Evolutionary conservation across 2,797 vertebrate species (phyloP), one percentile per base, ranked within the genome.

Genomic region (Myiothlypis coronata): DNA sequence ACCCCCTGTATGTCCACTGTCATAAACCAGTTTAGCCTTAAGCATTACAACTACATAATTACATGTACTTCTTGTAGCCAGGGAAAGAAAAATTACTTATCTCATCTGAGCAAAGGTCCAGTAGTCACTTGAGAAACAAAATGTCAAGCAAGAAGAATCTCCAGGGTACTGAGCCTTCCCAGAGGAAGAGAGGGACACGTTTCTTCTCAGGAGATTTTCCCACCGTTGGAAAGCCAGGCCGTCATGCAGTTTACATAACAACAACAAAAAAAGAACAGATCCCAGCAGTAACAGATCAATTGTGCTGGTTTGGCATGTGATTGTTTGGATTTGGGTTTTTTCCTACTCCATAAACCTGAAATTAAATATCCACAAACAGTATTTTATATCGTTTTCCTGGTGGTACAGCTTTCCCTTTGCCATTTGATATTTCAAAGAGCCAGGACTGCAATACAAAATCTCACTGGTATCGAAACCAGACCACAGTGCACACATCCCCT

Each of bases 131-230:
- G 75, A 96, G 95, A 86, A 97, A 91, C 74, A 95, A 94, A 96
- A 96, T 92, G 97, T 97, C 95, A 93, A 83, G 81, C 39, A 92
- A 90, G 93, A 95, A 86, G 91, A 71, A 65, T 90, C 91, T 96
- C 93, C 94, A 95, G 96, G 94, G 56, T 87, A 93, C 83, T 46
- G 77, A 94, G 68, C 94, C 96, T 95, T 98, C 97, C 97, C 97
- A 97, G 94, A 97, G 97, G 97, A 97, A 97, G 86, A 5, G 2
- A 95, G 75, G 90, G 77, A 96, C 92, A 93, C 93, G 86, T 89
- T 90, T 94, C 81, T 93, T 82, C 84, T 97, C 91, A 94, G 93
- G 89, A 97, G 93, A 94, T 96, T 97, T 98, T 98, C 97, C 97
- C 97, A 97, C 90, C 53, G 14, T 87, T 27, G 55, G 85, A 84